Conservation (phyloP, 2,888 invertebrate species). For the Drosophila prostipennis region DNA sequence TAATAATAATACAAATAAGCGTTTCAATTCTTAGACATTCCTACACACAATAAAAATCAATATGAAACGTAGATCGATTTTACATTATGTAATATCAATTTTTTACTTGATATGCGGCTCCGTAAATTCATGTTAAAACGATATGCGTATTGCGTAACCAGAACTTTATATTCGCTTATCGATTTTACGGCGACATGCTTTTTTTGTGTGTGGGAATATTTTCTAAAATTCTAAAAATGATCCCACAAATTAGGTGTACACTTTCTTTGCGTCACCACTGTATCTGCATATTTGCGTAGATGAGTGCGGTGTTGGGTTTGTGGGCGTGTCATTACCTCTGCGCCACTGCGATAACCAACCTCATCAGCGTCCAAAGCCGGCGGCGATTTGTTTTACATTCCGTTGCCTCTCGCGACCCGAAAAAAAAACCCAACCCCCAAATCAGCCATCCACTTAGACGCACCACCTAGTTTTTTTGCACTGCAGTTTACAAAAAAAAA, state of each 20-base stretch:
- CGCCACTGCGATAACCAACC: slow-evolving; percentile 18
- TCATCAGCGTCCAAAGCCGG: slow-evolving; percentile 38
- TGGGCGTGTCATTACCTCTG: slow-evolving; percentile 25
- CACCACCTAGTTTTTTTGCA: not conserved
- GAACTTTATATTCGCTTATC: too few relatives aligned
- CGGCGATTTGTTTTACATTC: slow-evolving; percentile 45
- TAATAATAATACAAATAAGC: too few relatives aligned
- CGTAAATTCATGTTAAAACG: too few relatives aligned
- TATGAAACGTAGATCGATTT: too few relatives aligned
- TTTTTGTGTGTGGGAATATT: too few relatives aligned
- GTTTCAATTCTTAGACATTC: too few relatives aligned
- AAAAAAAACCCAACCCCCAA: not conserved
- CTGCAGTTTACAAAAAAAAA: slow-evolving; percentile 1
- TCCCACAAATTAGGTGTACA: not conserved
- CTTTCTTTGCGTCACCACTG: not conserved
- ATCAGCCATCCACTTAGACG: not conserved
- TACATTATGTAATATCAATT: too few relatives aligned
- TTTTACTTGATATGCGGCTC: too few relatives aligned
- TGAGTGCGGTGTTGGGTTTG: slow-evolving; percentile 4
- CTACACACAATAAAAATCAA: too few relatives aligned
- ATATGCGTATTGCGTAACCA: too few relatives aligned
- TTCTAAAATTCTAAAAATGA: too few relatives aligned
- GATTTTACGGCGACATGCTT: too few relatives aligned
- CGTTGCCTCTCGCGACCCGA: slow-evolving; percentile 15
- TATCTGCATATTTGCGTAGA: not conserved